phyloP scores from a whole-genome alignment of 2,888 invertebrate genomes.

The Drosophila parthenogenetica region DNA sequence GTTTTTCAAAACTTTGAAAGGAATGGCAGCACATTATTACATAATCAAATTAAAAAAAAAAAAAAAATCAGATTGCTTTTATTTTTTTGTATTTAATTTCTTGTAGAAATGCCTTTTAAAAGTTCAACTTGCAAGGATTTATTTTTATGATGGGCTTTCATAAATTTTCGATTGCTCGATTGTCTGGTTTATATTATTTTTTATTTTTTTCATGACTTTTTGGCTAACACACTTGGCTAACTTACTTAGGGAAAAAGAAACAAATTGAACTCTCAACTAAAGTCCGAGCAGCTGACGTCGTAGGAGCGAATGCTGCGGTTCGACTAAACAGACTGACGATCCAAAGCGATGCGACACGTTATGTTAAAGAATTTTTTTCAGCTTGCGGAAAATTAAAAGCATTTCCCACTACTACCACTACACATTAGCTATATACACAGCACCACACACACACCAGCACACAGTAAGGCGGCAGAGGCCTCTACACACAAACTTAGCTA shows the following conservation, averaged over 20 bases:
- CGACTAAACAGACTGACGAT: constrained; percentile 86
- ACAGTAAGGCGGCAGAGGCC: constrained; percentile 2
- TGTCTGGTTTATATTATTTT: constrained; percentile 15
- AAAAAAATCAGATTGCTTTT: constrained; percentile 13
- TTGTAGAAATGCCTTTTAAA: constrained; percentile 10
- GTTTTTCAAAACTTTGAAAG: constrained; percentile 18
- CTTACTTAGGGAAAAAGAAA: constrained; percentile 86
- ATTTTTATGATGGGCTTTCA: constrained; percentile 23
- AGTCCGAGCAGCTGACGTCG: constrained; percentile 86
- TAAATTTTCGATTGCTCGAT: constrained; percentile 23
- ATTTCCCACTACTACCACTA: constrained; percentile 71
- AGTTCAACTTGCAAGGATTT: constrained; percentile 58
- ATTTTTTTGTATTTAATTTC: constrained; percentile 18
- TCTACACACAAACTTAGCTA: constrained; percentile 11
- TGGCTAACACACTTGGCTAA: constrained; percentile 65
- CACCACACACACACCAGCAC: constrained; percentile 14
- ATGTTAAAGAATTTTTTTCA: constrained; percentile 84
- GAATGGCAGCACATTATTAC: constrained; percentile 53
- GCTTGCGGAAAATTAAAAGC: constrained; percentile 77
- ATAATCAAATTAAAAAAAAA: constrained; percentile 42
- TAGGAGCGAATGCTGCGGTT: constrained; percentile 86
- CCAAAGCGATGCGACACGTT: constrained; percentile 84
- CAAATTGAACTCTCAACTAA: constrained; percentile 85
- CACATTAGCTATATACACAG: constrained; percentile 13
- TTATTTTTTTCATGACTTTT: constrained; percentile 15